Evolutionary conservation across 2,797 vertebrate species (phyloP), one percentile per base, ranked within the genome.

Genomic region (Hafferia zeledoni): DNA sequence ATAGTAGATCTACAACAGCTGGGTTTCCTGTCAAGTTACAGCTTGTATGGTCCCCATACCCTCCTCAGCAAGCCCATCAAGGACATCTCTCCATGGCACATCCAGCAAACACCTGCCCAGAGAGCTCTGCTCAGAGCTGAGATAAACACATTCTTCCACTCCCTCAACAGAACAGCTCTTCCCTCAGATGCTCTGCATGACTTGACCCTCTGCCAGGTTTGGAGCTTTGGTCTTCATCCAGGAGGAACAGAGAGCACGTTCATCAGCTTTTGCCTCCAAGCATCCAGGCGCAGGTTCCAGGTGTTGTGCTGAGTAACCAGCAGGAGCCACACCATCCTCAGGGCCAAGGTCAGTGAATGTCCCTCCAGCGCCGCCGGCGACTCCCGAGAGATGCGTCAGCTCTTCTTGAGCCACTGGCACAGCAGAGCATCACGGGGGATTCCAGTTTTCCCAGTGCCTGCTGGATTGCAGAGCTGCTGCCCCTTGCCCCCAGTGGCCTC

Each of bases 331-430:
- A 49, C 30, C 63, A n/a, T 90, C 82, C 9, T 4, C 75, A 87
- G 65, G 81, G 30, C 71, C 82, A 83, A 95, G 91, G 89, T 31
- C 44, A 1, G 25, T 28, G 89, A 91, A 94, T 91, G 93, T 91
- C 9, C 1, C 63, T 76, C n/a, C 0, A 0, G 20, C 0, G n/a
- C n/a, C 0, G 0, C 24, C 0, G 37, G 31, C 0, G 0, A 28
- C 67, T 90, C 78, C 23, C 0, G 10, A 87, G 41, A 0, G 5
- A 68, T 80, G 87, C 0, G 1, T 78, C 91, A 90, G 76, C 67
- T 77, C 49, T 72, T 64, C 82, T 65, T 1, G 7, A 85, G 87
- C 82, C 81, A 75, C 2, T 14, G 86, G 69, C 83, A 83, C 60
- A 18, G 81, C 82, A 25, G 24, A 47, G 2, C 61, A 64, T 30